Evolutionary conservation across 2,888 invertebrate genomes (phyloP).

Genomic region (Coelinius sp.): DNA sequence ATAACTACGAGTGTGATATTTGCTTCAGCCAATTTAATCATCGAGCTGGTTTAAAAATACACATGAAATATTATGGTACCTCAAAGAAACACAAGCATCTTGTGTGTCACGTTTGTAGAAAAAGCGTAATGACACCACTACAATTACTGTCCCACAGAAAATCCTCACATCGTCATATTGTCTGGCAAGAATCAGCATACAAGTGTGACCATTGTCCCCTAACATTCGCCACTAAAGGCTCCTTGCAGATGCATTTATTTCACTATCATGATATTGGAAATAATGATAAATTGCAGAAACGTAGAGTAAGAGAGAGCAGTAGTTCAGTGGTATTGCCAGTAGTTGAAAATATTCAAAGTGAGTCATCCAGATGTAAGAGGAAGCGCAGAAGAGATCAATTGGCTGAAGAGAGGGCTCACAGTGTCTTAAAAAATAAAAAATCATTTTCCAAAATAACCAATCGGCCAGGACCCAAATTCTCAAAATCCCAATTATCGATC

Average conservation of each 20-base stretch:
- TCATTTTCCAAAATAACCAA: background rate
- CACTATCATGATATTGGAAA: constrained; percentile 38
- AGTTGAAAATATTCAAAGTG: background rate
- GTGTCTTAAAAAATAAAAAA: background rate
- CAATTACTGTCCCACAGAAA: constrained; percentile 8
- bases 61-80: background rate
- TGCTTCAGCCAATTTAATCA: background rate
- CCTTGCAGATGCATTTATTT: constrained; percentile 47
- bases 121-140: background rate
- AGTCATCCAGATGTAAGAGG: background rate
- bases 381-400: background rate
- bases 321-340: no score
- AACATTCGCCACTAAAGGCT: background rate
- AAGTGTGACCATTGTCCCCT: constrained; percentile 43
- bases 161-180: background rate
- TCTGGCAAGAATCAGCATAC: background rate
- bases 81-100: background rate
- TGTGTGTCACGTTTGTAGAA: constrained; percentile 6
- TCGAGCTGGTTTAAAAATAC: background rate
- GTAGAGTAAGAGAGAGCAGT: no score
- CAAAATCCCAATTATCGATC: background rate
- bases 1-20: background rate
- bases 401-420: background rate
- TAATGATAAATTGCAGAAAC: background rate
- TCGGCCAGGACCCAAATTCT: background rate